Base-by-base conservation (phyloP, 2,797 vertebrate genomes). In the Kryptolebias ocellatus region DNA sequence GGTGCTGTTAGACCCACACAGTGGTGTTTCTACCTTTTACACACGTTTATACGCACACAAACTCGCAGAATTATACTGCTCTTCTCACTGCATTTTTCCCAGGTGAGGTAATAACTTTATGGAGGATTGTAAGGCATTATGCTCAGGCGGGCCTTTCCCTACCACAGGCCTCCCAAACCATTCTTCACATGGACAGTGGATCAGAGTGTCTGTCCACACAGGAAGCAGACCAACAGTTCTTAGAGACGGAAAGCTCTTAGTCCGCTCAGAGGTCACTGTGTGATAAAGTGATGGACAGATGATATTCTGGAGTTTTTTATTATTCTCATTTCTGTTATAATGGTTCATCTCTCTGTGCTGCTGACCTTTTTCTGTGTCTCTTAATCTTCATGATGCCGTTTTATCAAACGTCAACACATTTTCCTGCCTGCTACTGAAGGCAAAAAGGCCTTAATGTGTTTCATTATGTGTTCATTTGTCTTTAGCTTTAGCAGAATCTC, bases 51-150 rank as follows among this genome's bases (percentile, higher is more conserved):
- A 79, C 69, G 56, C 67, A 81, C 79, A 79, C 72, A 72, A 80
- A 79, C 70, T 60, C 51, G 31, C 67, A 78, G 74, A 84, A 60
- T 78, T 80, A 68, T 57, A 39, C 76, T 80, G 70, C 74, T 72
- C 72, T 81, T 74, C 66, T 66, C 56, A 53, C 77, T 80, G 84
- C 84, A 88, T 92, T 73, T 89, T 92, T 89, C 83, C 84, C 79
- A 64, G 62, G 70, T 92, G 90, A 93, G 85, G 88, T 93, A 78
- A 93, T 90, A 69, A 73, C 64, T 91, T 89, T 82, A 86, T 83
- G 77, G 78, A 69, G 86, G 81, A 84, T 77, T 81, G 74, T 78
- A 79, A 81, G 79, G 70, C 65, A 79, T 86, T 77, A 74, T 79
- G 76, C 75, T 84, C 67, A 44, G 50, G 68, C 76, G 87, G 83